Base-by-base conservation (phyloP, 1,140 invertebrate genomes). In the Drosophila funebris region DNA sequence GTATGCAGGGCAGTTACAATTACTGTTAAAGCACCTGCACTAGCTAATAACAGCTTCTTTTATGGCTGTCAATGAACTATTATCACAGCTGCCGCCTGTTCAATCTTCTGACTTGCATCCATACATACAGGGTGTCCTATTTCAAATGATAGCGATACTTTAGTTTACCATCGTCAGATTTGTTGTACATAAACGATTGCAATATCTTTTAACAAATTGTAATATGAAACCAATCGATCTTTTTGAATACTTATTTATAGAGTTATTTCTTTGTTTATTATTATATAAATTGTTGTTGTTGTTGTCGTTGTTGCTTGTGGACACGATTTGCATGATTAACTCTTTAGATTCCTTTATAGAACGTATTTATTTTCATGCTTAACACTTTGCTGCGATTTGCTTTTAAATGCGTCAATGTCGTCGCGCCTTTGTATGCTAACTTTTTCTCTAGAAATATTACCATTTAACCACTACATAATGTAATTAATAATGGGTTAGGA, bases 321-420 rank as follows among this genome's bases (percentile, higher is more conserved):
- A 72, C 80, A 79, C 81, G 80, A 80, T 84, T 76, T 85, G 80
- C 73, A 85, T 84, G 76, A 79, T 84, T 60, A 84, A 66, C 70
- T 67, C 56, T 71, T 73, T 29, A 48, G 41, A 46, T 72, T 72
- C 29, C 39, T 60, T 60, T 66, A 41, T 73, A 54, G 57, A 62
- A 68, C 57, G 77, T 82, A 83, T 78, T 76, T 76, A 66, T 79
- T 72, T 76, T 68, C 67, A 83, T 80, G 76, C 69, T 85, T 67
- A 76, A 36, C 73, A 62, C 69, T 79, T 73, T 72, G 36, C 36
- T 75, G 33, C 31, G 37, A 68, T 60, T 58, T 67, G 11, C 46
- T 46, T 36, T 36, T 29, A 4, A 11, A 41, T 9, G 41, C 44
- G 53, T 58, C 60, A 56, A 57, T 56, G 50, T 73, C 41, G 50